Evolutionary conservation across 2,888 invertebrate genomes (phyloP), one percentile per base, ranked within the genome.

Genomic region (Trissolcus brochymenae): DNA sequence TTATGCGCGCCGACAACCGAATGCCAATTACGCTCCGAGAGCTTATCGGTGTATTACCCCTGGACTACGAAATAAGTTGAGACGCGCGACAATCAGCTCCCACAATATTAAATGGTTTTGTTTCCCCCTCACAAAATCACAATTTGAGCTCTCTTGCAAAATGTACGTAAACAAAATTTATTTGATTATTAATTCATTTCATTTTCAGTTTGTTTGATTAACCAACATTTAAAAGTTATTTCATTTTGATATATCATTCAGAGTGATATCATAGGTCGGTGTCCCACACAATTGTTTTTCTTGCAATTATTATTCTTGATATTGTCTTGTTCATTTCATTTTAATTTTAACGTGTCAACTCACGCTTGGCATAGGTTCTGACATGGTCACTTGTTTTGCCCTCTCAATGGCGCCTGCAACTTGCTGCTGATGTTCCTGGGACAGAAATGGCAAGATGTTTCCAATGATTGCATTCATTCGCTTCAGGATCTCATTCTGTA

Each of bases 371-470:
- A 98, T 97, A 84, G 97, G 92, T 90, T 98, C 98, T 80, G 97
- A 94, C 97, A 98, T 97, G 87, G 96, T 98, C 87, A 99, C 97
- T 91, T 98, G 97, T 91, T 99, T 99, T 84, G 98, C 98, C 89
- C 98, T 92, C 86, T 99, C 99, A 57, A 99, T 96, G 14, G 99
- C 98, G 60, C 95, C 94, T 35, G 97, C 95, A 57, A 99, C 98
- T 91, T 98, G 97, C 90, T 97, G 97, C 89, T 99, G 98, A 88
- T 99, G 98, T 91, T 97, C 98, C 90, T 96, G 95, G 68, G 98
- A 96, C 83, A 99, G 92, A 91, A 96, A 98, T 80, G 98, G 98
- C 89, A 98, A 92, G 86, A 99, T 94, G 92, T 99, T 98, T 84
- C 95, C 96, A 87, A 98, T 97, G 85, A 98, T 96, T 87, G 96